These are phyloP conservation scores for Dasypogon diadema DNA, from an alignment of 2,888 invertebrate genomes.

Conservation along the genomic window DNA sequence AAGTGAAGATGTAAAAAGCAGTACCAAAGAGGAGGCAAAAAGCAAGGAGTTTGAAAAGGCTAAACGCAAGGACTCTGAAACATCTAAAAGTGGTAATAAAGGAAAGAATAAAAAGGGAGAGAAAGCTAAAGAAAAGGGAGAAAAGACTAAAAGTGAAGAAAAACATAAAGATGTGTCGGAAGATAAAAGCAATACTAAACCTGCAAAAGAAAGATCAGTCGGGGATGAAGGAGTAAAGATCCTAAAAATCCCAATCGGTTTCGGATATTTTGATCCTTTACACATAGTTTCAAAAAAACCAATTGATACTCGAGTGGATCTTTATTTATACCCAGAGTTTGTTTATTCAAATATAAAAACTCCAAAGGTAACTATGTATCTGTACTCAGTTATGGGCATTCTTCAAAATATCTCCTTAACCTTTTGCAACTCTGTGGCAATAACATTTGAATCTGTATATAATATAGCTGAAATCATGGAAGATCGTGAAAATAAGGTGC, in stretches of 20 bases:
- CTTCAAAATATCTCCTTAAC: neutral
- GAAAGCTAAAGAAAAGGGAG: neutral
- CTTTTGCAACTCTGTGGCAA: neutral
- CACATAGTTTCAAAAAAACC: neutral
- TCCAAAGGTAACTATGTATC: neutral
- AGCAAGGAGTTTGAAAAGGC: neutral
- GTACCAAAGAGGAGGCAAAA: neutral
- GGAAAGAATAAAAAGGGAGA: neutral
- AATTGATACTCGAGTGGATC: neutral
- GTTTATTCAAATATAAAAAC: slow-evolving; percentile 4
- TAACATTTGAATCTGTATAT: slow-evolving; percentile 9
- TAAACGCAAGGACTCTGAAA: neutral
- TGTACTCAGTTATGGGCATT: slow-evolving; percentile 17
- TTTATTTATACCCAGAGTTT: slow-evolving; percentile 12
- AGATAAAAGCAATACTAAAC: neutral
- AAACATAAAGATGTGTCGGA: neutral
- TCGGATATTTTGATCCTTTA: neutral
- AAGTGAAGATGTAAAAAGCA: neutral
- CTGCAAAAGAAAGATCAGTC: neutral
- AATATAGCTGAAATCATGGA: neutral
- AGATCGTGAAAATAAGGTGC: neutral
- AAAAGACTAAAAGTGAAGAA: neutral
- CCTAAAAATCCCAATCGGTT: slow-evolving; percentile 18
- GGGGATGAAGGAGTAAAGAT: neutral
- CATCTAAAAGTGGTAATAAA: neutral